Percentiles rank a stretch among this genome's conserved stretches.
phyloP scores from a whole-genome alignment of 2,113 vertebrate genomes.

The Archilochus colubris region DNA sequence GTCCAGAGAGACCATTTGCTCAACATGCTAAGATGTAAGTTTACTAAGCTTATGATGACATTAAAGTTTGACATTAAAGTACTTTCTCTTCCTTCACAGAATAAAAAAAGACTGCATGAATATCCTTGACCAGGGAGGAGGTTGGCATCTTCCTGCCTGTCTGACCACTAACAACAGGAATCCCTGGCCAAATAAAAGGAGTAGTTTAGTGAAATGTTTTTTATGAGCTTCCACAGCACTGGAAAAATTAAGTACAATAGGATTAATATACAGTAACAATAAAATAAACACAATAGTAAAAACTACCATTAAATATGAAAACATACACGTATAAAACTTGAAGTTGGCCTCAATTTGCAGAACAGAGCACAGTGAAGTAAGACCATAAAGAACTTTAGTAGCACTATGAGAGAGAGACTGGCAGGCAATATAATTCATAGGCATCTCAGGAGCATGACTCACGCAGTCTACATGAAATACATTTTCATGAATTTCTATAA shows the following conservation, averaged over 20 bases:
- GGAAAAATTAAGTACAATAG: neutral
- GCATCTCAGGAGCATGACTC: neutral
- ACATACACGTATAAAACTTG: neutral
- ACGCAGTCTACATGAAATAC: neutral
- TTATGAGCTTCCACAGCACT: neutral
- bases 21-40: neutral
- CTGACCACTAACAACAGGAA: neutral
- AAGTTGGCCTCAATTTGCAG: neutral
- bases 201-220: neutral
- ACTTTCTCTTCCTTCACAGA: neutral
- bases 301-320: slow-evolving; percentile 6
- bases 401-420: neutral
- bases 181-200: neutral
- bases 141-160: neutral
- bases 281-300: slow-evolving; percentile 44
- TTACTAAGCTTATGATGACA: neutral
- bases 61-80: neutral
- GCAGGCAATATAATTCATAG: slow-evolving; percentile 28
- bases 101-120: neutral
- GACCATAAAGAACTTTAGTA: slow-evolving; percentile 27
- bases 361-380: neutral
- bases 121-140: neutral
- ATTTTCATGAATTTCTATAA: slow-evolving; percentile 25
- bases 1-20: neutral
- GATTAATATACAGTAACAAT: slow-evolving; percentile 9